Percentiles rank a stretch among this genome's conserved stretches.
Evolutionary conservation across 2,113 vertebrate genomes (phyloP).

Genomic region (Hemicordylus capensis): DNA sequence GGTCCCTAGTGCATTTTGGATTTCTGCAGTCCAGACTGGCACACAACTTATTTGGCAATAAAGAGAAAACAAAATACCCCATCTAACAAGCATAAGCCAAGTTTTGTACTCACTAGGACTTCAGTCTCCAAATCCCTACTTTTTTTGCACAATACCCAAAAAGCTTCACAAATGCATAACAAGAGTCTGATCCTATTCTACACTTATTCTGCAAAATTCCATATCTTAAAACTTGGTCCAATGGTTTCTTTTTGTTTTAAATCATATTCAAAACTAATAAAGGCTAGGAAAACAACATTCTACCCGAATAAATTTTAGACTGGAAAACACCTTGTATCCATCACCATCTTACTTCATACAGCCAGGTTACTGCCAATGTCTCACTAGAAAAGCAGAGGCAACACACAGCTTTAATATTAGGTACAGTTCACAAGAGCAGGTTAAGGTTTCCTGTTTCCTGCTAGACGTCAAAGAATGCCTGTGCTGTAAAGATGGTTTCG

Average conservation of each 20-base stretch:
- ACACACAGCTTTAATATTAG: slow-evolving; percentile 8
- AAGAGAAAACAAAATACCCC: not conserved
- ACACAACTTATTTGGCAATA: not conserved
- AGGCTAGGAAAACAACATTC: not conserved
- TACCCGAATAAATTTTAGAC: not conserved
- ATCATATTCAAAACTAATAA: not conserved
- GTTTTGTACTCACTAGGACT: too few relatives aligned
- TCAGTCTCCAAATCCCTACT: too few relatives aligned
- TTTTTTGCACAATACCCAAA: not conserved
- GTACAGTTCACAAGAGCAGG: slow-evolving; percentile 20
- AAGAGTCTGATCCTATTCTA: not conserved
- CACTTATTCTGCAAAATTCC: not conserved
- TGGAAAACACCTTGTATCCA: not conserved
- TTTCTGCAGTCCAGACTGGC: not conserved
- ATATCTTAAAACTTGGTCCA: not conserved
- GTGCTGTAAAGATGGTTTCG: slow-evolving; percentile 26
- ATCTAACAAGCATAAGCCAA: not conserved
- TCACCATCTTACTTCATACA: slow-evolving; percentile 12
- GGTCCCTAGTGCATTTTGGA: too few relatives aligned
- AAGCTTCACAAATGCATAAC: not conserved
- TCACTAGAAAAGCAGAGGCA: not conserved
- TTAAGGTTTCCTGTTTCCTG: slow-evolving; percentile 15
- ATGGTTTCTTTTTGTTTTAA: not conserved
- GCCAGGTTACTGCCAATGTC: not conserved
- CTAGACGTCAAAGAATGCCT: not conserved